Base-by-base conservation (phyloP, 2,113 vertebrate genomes). In the Motacilla tschutschensis region DNA sequence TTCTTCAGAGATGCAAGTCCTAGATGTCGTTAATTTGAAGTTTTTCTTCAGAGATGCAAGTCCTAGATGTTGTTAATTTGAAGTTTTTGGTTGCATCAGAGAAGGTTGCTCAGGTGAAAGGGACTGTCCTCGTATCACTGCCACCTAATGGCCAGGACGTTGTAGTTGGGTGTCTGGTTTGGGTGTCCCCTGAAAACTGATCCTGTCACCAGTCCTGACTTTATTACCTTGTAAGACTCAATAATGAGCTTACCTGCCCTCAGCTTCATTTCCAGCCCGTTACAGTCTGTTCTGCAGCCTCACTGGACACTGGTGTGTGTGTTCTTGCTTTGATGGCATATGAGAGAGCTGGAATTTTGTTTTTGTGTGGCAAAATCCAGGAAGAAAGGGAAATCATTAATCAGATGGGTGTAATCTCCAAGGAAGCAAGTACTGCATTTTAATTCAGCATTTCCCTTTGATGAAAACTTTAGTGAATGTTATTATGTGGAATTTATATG, bases 401-500 rank as follows among this genome's bases (percentile, higher is more conserved):
- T 95, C 91, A 92, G 87, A 85, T 86, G 88, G 92, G 77, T 78
- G 65, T 90, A 90, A 93, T 96, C 94, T 96, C 95, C 36, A n/a
- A 93, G 96, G 96, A 69, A 94, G 81, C 76, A 41, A 76, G 48
- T 79, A 63, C 82, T 95, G 94, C 78, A 96, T 96, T 97, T 91
- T 92, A 89, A 96, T 96, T 95, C 91, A 73, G 83, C 81, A 53
- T 95, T 94, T 96, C 85, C 93, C 96, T 96, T 94, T 93, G 95
- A 96, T 96, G 94, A 95, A 96, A 97, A 97, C 91, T 97, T 97
- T 79, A 88, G 91, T 85, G 93, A 88, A 95, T 94, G 91, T 95
- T 96, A 93, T 97, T 85, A 96, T 94, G 95, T 96, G 63, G 95
- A 95, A 96, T 97, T 93, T 95, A 95, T 96, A 96, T 96, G 95